Evolutionary conservation across 2,797 vertebrate species (phyloP).

Genomic region (Threskiornis aethiopicus): DNA sequence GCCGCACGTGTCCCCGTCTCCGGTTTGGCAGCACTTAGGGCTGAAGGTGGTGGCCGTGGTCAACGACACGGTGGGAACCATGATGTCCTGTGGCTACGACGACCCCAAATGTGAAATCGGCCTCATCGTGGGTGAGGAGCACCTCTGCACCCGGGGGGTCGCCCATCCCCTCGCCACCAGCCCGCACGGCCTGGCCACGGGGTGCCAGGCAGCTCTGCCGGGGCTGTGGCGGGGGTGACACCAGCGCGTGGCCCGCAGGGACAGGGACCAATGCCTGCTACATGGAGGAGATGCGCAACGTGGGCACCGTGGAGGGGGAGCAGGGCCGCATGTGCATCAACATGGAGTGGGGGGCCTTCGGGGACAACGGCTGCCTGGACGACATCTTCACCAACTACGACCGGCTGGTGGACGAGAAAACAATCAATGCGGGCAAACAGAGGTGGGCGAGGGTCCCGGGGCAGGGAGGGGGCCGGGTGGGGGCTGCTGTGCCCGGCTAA

Average conservation of each 20-base stretch:
- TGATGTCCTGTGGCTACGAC: constrained; percentile 81
- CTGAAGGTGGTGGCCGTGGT: constrained; percentile 78
- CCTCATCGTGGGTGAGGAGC: constrained; percentile 78
- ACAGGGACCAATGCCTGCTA: constrained; percentile 80
- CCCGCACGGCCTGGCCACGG: not conserved
- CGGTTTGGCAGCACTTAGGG: constrained; percentile 65
- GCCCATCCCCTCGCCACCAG: not conserved
- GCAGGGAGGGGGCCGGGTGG: rapidly evolving
- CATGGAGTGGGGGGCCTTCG: constrained; percentile 82
- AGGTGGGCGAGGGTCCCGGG: constrained; percentile 47
- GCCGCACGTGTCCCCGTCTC: not conserved
- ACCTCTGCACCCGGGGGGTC: not conserved
- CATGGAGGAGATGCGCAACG: constrained; percentile 79
- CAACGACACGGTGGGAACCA: constrained; percentile 83
- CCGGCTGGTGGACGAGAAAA: constrained; percentile 54
- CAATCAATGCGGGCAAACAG: constrained; percentile 75
- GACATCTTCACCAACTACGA: constrained; percentile 70
- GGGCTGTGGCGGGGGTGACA: not conserved
- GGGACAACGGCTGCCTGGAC: constrained; percentile 72
- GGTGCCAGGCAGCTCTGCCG: not conserved
- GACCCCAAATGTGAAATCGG: constrained; percentile 77
- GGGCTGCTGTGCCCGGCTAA: not conserved
- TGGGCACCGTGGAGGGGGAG: constrained; percentile 55
- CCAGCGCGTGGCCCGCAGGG: not conserved
- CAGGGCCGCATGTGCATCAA: constrained; percentile 80